Evolutionary conservation across 2,888 invertebrate species (phyloP), one percentile per base, ranked within the genome.

Genomic region (Mycalesis mineus): DNA sequence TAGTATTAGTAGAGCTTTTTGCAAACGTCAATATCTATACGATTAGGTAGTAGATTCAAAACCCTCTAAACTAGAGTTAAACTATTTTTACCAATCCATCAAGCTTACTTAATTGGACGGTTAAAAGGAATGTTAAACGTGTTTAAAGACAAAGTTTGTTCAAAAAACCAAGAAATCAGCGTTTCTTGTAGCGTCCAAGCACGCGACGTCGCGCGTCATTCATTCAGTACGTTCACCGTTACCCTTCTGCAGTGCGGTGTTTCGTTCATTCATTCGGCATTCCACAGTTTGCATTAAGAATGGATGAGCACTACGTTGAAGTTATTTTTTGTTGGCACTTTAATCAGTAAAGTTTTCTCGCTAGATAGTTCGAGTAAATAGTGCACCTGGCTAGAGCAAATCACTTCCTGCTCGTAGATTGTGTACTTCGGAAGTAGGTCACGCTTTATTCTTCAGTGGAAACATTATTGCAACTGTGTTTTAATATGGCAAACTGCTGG

Each of bases 221-320:
- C 29, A 29, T 22, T 41, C 14, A 13, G 7, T 31, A n/a, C 17
- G 51, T 42, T n/a, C 17, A 42, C 8, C 9, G 40, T 7, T 17
- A 53, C 13, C 11, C 11, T 33, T 28, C 86, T 88, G 87, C 88
- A 88, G 75, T 88, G 88, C 88, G 84, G 87, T 88, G 85, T 87
- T 88, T 86, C 82, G 82, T 84, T 86, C 77, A 82, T 86, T 86
- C 86, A 84, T 84, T 82, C 77, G 70, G 73, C 75, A 80, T 79
- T 79, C 77, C 77, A 77, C 75, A 73, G 77, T 79, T 83, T 81
- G 80, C 78, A 85, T 87, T 86, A 83, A 83, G 79, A 83, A 85
- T 82, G 80, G 82, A 84, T 86, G 82, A 84, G 76, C 77, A 75
- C 75, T 78, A 61, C 68, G 74, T 74, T 75, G 70, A 74, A 75